Conservation (phyloP, 2,888 invertebrate species). For the Dryadula phaetusa region DNA sequence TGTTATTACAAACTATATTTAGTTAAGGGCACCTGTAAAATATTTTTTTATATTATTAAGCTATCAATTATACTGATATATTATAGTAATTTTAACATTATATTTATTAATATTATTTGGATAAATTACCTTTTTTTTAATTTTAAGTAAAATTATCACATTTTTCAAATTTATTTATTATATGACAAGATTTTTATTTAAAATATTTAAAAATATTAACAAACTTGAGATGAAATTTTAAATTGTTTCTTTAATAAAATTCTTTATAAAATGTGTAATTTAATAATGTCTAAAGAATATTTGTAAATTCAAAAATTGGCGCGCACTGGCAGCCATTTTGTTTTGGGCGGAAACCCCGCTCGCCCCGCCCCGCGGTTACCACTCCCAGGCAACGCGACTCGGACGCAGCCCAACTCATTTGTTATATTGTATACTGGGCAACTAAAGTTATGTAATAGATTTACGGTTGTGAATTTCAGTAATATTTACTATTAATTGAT, state of each 20-base stretch:
- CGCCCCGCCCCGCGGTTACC: constrained; percentile 80
- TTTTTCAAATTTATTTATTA: too few relatives aligned
- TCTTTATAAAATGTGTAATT: constrained; percentile 19
- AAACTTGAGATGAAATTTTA: neutral
- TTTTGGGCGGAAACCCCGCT: constrained; percentile 82
- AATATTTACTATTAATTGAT: neutral
- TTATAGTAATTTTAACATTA: too few relatives aligned
- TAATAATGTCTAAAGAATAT: constrained; percentile 42
- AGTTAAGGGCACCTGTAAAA: too few relatives aligned
- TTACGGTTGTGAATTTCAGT: neutral
- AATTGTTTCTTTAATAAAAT: neutral
- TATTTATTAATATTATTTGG: too few relatives aligned
- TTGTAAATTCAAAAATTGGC: constrained; percentile 81
- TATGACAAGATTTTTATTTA: too few relatives aligned
- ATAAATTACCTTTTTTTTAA: too few relatives aligned
- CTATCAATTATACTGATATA: too few relatives aligned
- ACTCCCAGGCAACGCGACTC: constrained; percentile 77
- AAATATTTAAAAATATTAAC: too few relatives aligned
- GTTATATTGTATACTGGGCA: constrained; percentile 74
- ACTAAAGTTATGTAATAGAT: constrained; percentile 59
- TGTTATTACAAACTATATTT: too few relatives aligned
- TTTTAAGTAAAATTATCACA: too few relatives aligned
- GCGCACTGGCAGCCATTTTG: constrained; percentile 85
- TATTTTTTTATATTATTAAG: neutral
- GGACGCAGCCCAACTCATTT: constrained; percentile 83